phyloP scores from a whole-genome alignment of 2,888 invertebrate species.

The Acanthosepion esculentum region DNA sequence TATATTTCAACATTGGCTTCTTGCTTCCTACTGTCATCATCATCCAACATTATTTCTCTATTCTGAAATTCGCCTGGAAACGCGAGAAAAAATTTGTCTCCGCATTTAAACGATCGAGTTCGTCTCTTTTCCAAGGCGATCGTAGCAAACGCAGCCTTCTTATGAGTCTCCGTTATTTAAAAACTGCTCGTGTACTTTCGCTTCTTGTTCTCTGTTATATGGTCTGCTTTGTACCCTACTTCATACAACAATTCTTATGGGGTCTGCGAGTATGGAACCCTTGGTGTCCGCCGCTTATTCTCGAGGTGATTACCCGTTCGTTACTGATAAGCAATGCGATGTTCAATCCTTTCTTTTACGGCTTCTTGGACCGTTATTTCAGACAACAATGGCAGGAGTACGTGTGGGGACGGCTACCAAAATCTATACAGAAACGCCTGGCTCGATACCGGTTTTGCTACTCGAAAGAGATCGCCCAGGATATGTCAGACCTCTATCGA shows the following conservation, averaged over 20 bases:
- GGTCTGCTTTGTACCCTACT: conserved; percentile 39
- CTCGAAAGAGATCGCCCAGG: conserved; percentile 39
- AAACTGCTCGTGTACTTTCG: conserved; percentile 35
- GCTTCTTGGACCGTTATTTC: conserved; percentile 25
- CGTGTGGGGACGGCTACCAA: background rate
- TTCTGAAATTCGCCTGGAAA: conserved; percentile 38
- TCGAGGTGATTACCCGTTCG: conserved; percentile 25
- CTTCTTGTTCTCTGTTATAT: conserved; percentile 24
- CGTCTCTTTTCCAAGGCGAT: background rate
- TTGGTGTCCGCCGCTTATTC: conserved; percentile 25
- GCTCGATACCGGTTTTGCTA: background rate
- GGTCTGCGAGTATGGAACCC: conserved; percentile 42
- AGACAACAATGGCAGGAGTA: conserved; percentile 36
- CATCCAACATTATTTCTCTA: background rate
- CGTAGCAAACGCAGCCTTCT: background rate
- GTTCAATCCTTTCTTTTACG: conserved; percentile 46
- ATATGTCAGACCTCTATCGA: conserved; percentile 39
- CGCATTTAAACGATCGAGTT: background rate
- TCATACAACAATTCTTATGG: conserved; percentile 43
- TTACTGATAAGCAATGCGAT: conserved; percentile 37
- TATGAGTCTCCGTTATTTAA: background rate
- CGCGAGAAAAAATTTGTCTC: conserved; percentile 43
- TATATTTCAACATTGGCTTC: conserved; percentile 42
- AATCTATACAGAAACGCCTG: conserved; percentile 10
- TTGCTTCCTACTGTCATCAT: conserved; percentile 38